phyloP scores from a whole-genome alignment of 2,888 invertebrate genomes.

The Spodoptera exigua region DNA sequence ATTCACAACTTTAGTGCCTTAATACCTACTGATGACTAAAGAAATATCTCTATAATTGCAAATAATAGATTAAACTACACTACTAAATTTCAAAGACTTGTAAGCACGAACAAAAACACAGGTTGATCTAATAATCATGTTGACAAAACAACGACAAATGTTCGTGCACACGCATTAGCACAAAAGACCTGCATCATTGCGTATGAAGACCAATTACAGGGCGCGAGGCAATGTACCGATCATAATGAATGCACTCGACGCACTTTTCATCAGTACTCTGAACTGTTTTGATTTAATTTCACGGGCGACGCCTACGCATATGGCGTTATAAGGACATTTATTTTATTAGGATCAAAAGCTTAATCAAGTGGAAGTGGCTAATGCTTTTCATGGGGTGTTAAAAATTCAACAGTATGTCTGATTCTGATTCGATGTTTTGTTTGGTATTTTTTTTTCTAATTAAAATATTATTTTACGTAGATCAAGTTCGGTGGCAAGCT shows the following conservation, averaged over 20 bases:
- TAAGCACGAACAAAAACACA: no score
- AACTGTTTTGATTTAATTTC: conserved; percentile 60
- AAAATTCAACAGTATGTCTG: conserved; percentile 12
- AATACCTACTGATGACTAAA: no score
- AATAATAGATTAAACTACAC: no score
- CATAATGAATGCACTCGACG: conserved; percentile 45
- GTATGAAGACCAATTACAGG: conserved; percentile 41
- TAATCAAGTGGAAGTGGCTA: conserved; percentile 51
- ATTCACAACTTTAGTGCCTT: no score
- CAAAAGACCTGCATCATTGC: conserved; percentile 24
- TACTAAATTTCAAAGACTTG: no score
- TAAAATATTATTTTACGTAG: no score
- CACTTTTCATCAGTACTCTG: conserved; percentile 29
- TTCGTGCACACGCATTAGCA: background rate
- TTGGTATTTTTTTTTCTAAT: no score
- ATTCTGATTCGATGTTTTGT: background rate
- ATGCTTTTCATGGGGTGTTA: conserved; percentile 40
- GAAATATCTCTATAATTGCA: no score
- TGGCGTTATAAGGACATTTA: conserved; percentile 50
- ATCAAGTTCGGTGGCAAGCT: no score
- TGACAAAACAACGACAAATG: background rate
- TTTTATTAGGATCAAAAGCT: conserved; percentile 55
- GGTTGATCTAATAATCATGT: no score
- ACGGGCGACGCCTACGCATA: conserved; percentile 54
- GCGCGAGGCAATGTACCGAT: conserved; percentile 47